Conservation (phyloP, 2,113 vertebrate species). For the Sakesphorus luctuosus region DNA sequence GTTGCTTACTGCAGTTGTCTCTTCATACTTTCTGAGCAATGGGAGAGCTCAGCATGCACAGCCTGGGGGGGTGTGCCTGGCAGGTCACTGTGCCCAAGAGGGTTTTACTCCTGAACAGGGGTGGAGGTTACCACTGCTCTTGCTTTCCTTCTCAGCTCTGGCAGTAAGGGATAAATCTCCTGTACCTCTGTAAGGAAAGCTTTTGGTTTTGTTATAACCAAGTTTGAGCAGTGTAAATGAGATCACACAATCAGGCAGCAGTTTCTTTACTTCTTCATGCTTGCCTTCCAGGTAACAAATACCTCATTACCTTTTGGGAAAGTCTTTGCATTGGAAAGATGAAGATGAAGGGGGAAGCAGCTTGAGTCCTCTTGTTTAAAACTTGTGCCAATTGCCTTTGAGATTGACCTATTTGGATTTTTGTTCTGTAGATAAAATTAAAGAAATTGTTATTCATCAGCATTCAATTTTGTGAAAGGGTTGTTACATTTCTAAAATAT, state of each 20-base stretch:
- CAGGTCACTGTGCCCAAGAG: rapidly evolving
- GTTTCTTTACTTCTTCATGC: neutral
- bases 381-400: neutral
- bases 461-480: neutral
- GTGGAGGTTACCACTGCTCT: neutral
- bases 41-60: rapidly evolving
- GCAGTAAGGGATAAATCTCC: neutral
- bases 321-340: neutral
- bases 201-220: neutral
- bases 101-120: neutral
- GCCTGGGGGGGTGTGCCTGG: neutral
- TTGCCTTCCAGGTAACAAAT: neutral
- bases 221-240: neutral
- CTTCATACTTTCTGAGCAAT: rapidly evolving
- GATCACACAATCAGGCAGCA: neutral
- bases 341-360: neutral
- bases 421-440: neutral
- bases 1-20: neutral
- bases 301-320: neutral
- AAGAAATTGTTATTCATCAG: neutral
- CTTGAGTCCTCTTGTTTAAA: neutral
- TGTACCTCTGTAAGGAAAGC: neutral
- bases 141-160: neutral
- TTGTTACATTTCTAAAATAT: neutral
- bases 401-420: neutral